Conservation (phyloP, 2,797 vertebrate species). For the Halcyon leucocephala region DNA sequence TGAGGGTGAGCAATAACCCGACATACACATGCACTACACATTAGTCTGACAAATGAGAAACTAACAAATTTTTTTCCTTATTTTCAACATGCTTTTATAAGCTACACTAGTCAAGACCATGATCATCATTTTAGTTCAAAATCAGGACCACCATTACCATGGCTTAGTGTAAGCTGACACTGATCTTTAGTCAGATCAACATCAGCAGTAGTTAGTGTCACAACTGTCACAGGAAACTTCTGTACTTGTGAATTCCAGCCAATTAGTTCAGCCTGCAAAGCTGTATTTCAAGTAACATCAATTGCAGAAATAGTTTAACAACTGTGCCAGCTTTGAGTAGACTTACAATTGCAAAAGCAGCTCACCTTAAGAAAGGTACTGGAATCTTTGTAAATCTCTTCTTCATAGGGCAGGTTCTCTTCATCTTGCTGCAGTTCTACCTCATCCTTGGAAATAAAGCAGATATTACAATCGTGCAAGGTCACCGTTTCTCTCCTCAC, state of each 20-base stretch:
- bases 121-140: background rate
- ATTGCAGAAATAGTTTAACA: background rate
- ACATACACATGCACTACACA: accelerated
- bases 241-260: background rate
- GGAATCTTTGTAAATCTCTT: slow-evolving; percentile 96
- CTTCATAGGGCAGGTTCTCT: slow-evolving; percentile 92
- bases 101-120: background rate
- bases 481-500: background rate
- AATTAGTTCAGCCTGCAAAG: background rate
- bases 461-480: background rate
- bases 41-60: background rate
- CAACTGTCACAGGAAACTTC: background rate
- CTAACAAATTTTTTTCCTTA: background rate
- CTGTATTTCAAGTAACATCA: background rate
- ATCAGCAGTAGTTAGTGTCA: background rate
- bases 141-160: background rate
- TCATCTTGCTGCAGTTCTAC: slow-evolving; percentile 91
- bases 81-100: background rate
- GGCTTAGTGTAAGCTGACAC: background rate
- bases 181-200: background rate
- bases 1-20: background rate
- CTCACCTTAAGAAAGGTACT: slow-evolving; percentile 97
- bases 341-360: background rate
- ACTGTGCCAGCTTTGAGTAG: background rate
- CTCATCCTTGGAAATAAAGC: slow-evolving; percentile 85